Evolutionary conservation across 2,888 invertebrate species (phyloP).

Genomic region (Catocala nupta): DNA sequence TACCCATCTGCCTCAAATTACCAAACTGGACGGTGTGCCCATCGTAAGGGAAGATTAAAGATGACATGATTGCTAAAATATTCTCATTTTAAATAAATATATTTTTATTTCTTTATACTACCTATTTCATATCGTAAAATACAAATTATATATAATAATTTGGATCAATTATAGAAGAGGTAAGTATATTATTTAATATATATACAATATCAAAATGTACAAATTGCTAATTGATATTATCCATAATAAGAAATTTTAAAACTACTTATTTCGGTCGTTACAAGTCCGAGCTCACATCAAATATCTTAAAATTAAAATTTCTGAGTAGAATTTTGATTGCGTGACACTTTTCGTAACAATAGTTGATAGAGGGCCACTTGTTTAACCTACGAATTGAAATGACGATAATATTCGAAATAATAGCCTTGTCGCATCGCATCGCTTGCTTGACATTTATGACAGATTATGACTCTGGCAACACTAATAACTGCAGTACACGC

Average conservation of each 20-base stretch:
- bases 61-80: no score
- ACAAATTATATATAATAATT: no score
- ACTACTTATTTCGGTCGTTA: constrained; percentile 20
- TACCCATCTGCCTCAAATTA: constrained; percentile 1
- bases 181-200: no score
- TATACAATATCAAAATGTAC: no score
- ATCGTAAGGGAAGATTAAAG: constrained; percentile 9
- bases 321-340: constrained; percentile 68
- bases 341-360: constrained; percentile 75
- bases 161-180: no score
- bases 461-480: constrained; percentile 79
- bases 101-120: no score
- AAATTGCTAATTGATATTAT: no score
- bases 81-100: no score
- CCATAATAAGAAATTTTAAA: constrained; percentile 50
- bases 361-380: constrained; percentile 73
- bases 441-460: constrained; percentile 82
- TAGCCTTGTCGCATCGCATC: constrained; percentile 70
- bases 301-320: constrained; percentile 52
- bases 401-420: constrained; percentile 77
- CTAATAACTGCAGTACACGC: constrained; percentile 80
- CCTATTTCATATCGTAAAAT: no score
- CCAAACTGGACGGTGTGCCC: not conserved
- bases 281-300: constrained; percentile 6
- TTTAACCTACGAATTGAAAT: constrained; percentile 74